Evolutionary conservation across 2,888 invertebrate species (phyloP).

Genomic region (Tineola bisselliella): DNA sequence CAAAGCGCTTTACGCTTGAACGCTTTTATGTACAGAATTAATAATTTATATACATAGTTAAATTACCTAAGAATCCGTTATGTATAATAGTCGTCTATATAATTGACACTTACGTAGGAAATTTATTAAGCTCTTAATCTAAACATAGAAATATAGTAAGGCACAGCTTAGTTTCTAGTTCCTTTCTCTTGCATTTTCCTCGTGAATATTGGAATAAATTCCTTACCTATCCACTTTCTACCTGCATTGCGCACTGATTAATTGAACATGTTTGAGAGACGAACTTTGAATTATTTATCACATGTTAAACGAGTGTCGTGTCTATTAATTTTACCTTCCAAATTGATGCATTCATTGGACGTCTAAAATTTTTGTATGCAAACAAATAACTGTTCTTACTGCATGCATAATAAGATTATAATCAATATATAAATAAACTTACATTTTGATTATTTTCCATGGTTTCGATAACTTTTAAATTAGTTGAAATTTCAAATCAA

Average conservation of each 20-base stretch:
- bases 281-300: slow-evolving; percentile 35
- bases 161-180: slow-evolving; percentile 8
- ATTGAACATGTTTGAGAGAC: slow-evolving; percentile 54
- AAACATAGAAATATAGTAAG: not conserved
- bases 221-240: slow-evolving; percentile 45
- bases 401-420: not conserved
- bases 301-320: slow-evolving; percentile 16
- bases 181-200: slow-evolving; percentile 12
- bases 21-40: not conserved
- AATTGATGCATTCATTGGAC: not conserved
- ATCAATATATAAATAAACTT: no score
- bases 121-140: not conserved
- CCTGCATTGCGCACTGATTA: slow-evolving; percentile 58
- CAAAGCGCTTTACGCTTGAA: not conserved
- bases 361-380: not conserved
- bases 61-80: not conserved
- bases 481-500: no score
- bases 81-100: no score
- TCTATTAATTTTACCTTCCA: not conserved
- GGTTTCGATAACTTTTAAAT: no score
- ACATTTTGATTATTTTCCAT: no score
- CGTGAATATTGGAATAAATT: slow-evolving; percentile 10
- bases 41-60: not conserved
- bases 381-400: not conserved
- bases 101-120: not conserved